Percentiles rank a stretch among this genome's conserved stretches.
Conservation (phyloP, 2,888 invertebrate genomes). For the Scaptomyza flava region DNA sequence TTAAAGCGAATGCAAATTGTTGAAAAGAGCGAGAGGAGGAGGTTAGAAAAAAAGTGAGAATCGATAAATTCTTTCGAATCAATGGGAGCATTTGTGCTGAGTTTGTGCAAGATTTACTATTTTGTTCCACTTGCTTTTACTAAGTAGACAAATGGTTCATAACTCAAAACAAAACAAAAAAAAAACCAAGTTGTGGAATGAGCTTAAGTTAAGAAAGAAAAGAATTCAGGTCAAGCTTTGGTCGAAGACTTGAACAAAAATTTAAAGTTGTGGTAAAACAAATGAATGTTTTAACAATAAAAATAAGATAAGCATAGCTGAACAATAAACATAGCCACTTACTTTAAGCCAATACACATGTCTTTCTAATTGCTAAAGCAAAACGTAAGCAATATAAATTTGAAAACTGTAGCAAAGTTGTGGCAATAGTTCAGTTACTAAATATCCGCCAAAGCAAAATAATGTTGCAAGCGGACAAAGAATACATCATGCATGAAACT, state of each 20-base stretch:
- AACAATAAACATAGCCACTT: neutral
- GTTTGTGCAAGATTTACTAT: slow-evolving; percentile 24
- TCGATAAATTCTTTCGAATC: slow-evolving; percentile 18
- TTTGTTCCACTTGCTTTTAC: slow-evolving; percentile 1
- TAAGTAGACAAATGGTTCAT: slow-evolving; percentile 12
- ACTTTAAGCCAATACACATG: neutral
- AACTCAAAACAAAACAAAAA: slow-evolving; percentile 2
- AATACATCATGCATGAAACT: slow-evolving; percentile 66
- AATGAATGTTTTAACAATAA: neutral
- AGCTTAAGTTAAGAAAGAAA: neutral
- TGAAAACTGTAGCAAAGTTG: slow-evolving; percentile 21
- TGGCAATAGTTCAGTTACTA: slow-evolving; percentile 60
- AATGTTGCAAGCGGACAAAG: slow-evolving; percentile 33
- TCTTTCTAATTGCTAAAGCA: slow-evolving; percentile 8
- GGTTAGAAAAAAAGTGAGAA: slow-evolving; percentile 32
- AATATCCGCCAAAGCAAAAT: slow-evolving; percentile 58
- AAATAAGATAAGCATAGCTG: neutral
- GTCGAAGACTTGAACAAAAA: too few relatives aligned
- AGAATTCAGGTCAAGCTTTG: too few relatives aligned
- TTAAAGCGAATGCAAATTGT: slow-evolving; percentile 68
- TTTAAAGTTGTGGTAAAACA: neutral
- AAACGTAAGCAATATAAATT: slow-evolving; percentile 4
- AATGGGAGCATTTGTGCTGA: slow-evolving; percentile 21
- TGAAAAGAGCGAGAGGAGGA: slow-evolving; percentile 28
- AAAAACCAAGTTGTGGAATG: neutral